These are phyloP conservation scores for Caenorhabditis inopinata DNA, from an alignment of 1,140 invertebrate genomes.

Conservation along the genomic window DNA sequence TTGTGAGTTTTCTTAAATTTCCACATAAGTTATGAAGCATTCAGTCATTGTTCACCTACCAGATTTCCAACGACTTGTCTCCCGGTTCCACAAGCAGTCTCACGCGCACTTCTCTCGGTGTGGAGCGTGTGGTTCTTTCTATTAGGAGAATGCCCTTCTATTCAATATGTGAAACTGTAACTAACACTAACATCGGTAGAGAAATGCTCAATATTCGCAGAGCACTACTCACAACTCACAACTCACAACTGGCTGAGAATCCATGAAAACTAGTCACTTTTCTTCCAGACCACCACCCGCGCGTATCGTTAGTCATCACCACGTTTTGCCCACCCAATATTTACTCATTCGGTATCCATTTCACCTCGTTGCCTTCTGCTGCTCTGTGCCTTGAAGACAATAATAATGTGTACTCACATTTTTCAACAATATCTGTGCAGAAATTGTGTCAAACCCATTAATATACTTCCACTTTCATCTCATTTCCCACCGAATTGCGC, in stretches of 20 bases:
- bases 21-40: too few species aligned
- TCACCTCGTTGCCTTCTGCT: neutral
- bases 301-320: neutral
- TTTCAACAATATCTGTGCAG: neutral
- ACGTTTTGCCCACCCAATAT: neutral
- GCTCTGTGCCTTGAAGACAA: neutral
- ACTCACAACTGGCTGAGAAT: neutral
- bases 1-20: too few species aligned
- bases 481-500: neutral
- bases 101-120: too few species aligned
- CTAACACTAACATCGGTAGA: neutral
- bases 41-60: too few species aligned
- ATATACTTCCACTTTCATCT: neutral
- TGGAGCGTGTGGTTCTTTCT: too few species aligned
- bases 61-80: too few species aligned
- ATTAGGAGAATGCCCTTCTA: too few species aligned
- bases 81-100: too few species aligned
- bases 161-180: neutral
- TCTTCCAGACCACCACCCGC: neutral
- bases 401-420: neutral
- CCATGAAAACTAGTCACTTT: neutral
- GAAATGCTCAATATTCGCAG: neutral
- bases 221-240: neutral
- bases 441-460: conserved; percentile 34
- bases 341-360: neutral